phyloP scores from a whole-genome alignment of 2,113 vertebrate genomes.

The Sinocyclocheilus maitianheensis region DNA sequence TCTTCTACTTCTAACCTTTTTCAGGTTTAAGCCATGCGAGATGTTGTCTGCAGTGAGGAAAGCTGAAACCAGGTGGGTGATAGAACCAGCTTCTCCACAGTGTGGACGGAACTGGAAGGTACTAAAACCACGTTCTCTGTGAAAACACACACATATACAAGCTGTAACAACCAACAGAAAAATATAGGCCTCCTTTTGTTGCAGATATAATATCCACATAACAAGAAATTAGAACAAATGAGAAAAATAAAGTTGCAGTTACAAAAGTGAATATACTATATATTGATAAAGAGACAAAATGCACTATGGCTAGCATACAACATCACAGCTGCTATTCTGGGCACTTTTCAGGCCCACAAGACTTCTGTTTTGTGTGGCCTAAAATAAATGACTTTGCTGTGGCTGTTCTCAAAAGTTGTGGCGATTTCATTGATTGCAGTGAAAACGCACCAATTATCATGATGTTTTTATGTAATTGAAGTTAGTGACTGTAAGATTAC shows the following conservation, averaged over 20 bases:
- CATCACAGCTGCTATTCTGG: not conserved
- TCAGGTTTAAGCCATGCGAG: conserved; percentile 95
- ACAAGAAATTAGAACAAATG: not conserved
- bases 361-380: not conserved
- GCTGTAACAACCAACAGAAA: not conserved
- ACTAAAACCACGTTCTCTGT: conserved; percentile 90
- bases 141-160: conserved; percentile 3
- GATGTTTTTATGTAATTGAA: not conserved
- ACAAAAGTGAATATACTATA: not conserved
- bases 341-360: not conserved
- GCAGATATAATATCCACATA: not conserved
- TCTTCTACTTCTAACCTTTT: conserved; percentile 81
- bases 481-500: not conserved
- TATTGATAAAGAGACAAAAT: not conserved
- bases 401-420: not conserved
- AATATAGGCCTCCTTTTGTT: not conserved
- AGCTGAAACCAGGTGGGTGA: conserved; percentile 94
- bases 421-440: not conserved
- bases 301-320: not conserved
- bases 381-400: too few species aligned
- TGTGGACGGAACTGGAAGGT: conserved; percentile 96
- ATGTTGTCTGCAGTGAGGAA: conserved; percentile 97
- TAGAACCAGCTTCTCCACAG: conserved; percentile 96
- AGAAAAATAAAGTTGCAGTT: not conserved
- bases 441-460: too few species aligned